Evolutionary conservation across 2,888 invertebrate species (phyloP).

Genomic region (Metallyticus violacea): DNA sequence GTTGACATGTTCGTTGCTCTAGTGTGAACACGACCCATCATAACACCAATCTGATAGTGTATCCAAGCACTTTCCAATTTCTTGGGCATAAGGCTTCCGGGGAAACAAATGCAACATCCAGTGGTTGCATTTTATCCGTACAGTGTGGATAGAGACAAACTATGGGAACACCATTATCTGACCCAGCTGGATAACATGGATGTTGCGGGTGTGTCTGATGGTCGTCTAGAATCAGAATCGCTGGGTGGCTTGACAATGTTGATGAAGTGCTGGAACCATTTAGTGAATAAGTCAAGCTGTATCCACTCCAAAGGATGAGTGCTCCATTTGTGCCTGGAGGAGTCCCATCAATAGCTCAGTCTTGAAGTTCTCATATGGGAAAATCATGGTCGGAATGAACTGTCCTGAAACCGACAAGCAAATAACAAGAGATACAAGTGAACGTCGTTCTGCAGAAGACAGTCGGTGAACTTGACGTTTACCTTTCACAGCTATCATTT

Average conservation of each 20-base stretch:
- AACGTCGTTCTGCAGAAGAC: conserved; percentile 41
- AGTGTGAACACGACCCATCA: background rate
- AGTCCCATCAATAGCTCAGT: conserved; percentile 38
- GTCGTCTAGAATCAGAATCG: conserved; percentile 36
- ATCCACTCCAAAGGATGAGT: conserved; percentile 38
- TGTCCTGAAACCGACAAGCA: conserved; percentile 40
- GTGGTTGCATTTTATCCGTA: conserved; percentile 1
- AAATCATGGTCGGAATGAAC: conserved; percentile 42
- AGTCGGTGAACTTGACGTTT: conserved; percentile 40
- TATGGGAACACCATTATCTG: background rate
- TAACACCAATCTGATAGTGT: background rate
- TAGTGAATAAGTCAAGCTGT: too few relatives aligned
- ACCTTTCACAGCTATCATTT: conserved; percentile 40
- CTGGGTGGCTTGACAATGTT: conserved; percentile 28
- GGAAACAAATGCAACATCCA: conserved; percentile 17
- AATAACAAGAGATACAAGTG: conserved; percentile 38
- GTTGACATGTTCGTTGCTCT: background rate
- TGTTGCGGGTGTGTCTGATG: conserved; percentile 34
- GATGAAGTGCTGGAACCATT: conserved; percentile 28
- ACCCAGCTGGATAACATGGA: conserved; percentile 35
- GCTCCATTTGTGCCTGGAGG: conserved; percentile 39
- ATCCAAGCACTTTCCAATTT: background rate
- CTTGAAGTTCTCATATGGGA: conserved; percentile 40
- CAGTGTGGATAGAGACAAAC: background rate
- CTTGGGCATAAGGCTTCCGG: background rate